Evolutionary conservation across 2,113 vertebrate species (phyloP).

Genomic region (Lamprologus tigripictilis): DNA sequence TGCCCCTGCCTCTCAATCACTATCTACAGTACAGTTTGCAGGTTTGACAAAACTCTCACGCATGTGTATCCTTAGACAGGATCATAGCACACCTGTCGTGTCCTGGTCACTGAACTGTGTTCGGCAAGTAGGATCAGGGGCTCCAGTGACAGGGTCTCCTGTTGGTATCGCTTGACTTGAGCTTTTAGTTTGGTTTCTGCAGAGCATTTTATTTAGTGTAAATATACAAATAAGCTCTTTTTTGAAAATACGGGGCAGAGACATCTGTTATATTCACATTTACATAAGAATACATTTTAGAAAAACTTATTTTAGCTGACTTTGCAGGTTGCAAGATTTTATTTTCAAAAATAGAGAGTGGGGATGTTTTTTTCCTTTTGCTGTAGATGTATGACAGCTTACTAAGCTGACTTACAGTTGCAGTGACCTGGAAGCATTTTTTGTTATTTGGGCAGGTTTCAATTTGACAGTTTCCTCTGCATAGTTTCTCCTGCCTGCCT

Average conservation of each 20-base stretch:
- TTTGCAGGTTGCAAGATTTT: background rate
- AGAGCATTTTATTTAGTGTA: background rate
- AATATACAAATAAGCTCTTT: background rate
- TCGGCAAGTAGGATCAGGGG: background rate
- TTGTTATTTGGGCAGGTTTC: constrained; percentile 8
- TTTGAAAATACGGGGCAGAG: background rate
- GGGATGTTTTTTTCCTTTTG: background rate
- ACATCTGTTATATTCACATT: constrained; percentile 47
- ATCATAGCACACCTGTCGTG: constrained; percentile 33
- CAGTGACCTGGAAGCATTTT: constrained; percentile 13
- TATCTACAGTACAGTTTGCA: background rate
- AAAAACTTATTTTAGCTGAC: constrained; percentile 70
- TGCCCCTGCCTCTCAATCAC: background rate
- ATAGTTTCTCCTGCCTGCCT: constrained; percentile 9
- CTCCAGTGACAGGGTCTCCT: background rate
- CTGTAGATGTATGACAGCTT: background rate
- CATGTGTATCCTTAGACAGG: background rate
- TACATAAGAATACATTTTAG: constrained; percentile 34
- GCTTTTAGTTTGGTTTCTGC: background rate
- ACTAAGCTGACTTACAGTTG: background rate
- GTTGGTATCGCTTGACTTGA: background rate
- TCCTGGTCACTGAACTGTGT: background rate
- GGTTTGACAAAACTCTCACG: background rate
- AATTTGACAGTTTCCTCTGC: constrained; percentile 39
- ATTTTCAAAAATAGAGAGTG: background rate